These are phyloP conservation scores for Synanthedon tipuliformis DNA, from an alignment of 2,888 invertebrate genomes.

Conservation along the genomic window DNA sequence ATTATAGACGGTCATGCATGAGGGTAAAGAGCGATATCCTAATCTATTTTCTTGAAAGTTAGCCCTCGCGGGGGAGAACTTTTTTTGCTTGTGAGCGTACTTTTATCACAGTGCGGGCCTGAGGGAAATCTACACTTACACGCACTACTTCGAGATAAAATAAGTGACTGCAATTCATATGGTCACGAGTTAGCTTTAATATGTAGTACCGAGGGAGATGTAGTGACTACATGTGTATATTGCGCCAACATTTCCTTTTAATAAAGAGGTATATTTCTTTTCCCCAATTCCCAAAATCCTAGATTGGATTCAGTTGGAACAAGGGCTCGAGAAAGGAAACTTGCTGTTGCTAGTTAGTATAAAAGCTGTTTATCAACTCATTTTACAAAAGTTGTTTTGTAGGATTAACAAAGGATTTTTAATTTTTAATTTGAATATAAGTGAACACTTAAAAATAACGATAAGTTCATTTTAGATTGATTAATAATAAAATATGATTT, in stretches of 20 bases:
- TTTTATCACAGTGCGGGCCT: slow-evolving; percentile 36
- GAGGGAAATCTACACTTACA: slow-evolving; percentile 40
- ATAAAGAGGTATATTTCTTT: too few species aligned
- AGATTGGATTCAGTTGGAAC: too few species aligned
- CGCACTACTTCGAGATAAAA: slow-evolving; percentile 17
- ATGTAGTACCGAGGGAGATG: neutral
- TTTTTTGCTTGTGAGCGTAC: slow-evolving; percentile 35
- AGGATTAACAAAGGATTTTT: too few species aligned
- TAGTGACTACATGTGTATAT: too few species aligned
- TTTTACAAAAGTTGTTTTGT: too few species aligned
- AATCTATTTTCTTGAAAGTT: slow-evolving; percentile 44
- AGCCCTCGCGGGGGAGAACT: slow-evolving; percentile 27
- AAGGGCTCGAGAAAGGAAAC: too few species aligned
- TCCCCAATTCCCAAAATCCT: too few species aligned
- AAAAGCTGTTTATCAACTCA: too few species aligned
- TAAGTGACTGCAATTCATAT: slow-evolving; percentile 5
- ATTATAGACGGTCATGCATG: slow-evolving; percentile 10
- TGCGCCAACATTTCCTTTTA: too few species aligned
- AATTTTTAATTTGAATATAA: too few species aligned
- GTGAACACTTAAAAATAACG: too few species aligned
- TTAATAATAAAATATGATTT: neutral
- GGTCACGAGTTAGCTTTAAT: neutral
- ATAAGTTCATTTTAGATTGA: neutral
- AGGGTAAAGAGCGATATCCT: slow-evolving; percentile 22
- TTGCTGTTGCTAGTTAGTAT: too few species aligned